Evolutionary conservation across 2,888 invertebrate species (phyloP), one percentile per base, ranked within the genome.

Genomic region (Heliconius erato): DNA sequence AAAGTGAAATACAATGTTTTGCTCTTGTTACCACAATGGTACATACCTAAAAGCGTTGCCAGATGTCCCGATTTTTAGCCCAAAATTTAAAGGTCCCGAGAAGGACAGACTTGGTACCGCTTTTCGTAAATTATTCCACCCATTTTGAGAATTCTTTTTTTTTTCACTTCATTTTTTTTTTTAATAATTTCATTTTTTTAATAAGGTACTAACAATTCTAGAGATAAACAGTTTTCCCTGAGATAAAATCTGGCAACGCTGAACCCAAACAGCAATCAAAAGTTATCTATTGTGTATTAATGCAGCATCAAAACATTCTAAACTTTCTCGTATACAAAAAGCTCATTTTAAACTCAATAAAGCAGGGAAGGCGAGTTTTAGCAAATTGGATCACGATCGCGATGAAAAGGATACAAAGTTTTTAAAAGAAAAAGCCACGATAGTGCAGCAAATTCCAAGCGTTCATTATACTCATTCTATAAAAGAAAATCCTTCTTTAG

Each of bases 341-440:
- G 49, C 79, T 74, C 71, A 82, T 79, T 78, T 72, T 80, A 54
- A 85, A 81, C 82, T 69, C 79, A 79, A 85, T 83, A 82, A 84
- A 82, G 82, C 44, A 74, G 77, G 79, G 81, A 79, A 81, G 81
- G 63, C 63, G 69, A 81, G 77, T 71, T 84, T 85, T 80, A 85
- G 80, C 82, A 85, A 83, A 85, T 85, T 84, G 81, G 85, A 85
- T 85, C 79, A 81, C 81, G 84, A 79, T 81, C 84, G 78, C 81
- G 82, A 74, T 82, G 81, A 81, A 82, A 84, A 82, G 79, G 84
- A 85, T 81, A 80, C 80, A 84, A 84, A 83, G 81, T 85, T 82
- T 72, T 79, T 81, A 81, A 85, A 80, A 80, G 83, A 85, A 85
- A 81, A 84, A 83, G 63, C 77, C 77, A 81, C 82, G 78, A 80